A percentile compares a stretch with the other conserved stretches of the same genome.
Evolutionary conservation across 2,888 invertebrate genomes (phyloP).

Genomic region (Coremacera marginata): DNA sequence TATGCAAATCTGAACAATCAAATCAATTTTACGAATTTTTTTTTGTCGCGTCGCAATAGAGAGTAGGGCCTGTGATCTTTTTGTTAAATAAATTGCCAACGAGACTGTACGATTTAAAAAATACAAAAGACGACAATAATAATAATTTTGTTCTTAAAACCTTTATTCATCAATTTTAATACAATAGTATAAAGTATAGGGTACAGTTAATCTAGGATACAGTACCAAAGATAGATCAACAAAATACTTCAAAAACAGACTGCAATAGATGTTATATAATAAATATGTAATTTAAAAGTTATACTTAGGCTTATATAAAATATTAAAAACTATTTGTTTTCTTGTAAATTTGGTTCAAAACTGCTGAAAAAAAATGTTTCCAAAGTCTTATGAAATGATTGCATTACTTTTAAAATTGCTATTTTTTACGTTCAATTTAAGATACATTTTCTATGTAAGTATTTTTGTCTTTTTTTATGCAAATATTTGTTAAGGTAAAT

Average conservation of each 20-base stretch:
- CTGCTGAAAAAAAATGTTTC: background rate
- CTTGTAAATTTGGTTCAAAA: constrained; percentile 19
- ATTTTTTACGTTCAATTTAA: too few species aligned
- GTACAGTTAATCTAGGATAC: background rate
- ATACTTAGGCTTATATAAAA: background rate
- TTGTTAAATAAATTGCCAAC: too few species aligned
- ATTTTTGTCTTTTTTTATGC: constrained; percentile 3
- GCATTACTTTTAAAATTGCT: background rate
- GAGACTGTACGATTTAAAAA: too few species aligned
- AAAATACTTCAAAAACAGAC: constrained; percentile 13
- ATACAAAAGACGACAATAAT: too few species aligned
- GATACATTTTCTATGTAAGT: background rate
- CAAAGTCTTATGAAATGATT: constrained; percentile 21
- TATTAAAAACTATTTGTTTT: background rate
- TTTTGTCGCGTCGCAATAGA: too few species aligned
- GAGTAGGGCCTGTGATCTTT: too few species aligned
- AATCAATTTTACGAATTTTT: too few species aligned
- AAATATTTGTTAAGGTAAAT: background rate
- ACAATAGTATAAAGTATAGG: constrained; percentile 24
- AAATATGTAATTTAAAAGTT: background rate
- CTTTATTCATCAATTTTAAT: constrained; percentile 26
- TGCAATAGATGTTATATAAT: background rate
- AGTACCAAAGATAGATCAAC: background rate
- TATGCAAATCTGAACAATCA: too few species aligned
- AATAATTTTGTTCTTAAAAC: background rate